phyloP scores from a whole-genome alignment of 2,113 vertebrate genomes.

The Arenaria interpres region DNA sequence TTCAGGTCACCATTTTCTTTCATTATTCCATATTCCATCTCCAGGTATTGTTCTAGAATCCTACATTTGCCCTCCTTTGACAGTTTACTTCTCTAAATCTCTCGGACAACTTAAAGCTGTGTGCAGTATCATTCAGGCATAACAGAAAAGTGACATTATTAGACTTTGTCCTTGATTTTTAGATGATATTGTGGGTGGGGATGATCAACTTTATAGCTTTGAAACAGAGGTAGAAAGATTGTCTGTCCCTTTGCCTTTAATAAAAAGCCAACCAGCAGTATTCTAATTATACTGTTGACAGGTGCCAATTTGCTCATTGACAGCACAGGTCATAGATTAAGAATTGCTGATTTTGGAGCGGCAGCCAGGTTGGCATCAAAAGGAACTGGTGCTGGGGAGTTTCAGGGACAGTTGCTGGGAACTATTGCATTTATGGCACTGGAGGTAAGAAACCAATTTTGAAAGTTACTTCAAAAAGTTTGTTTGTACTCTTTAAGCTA shows the following conservation, averaged over 20 bases:
- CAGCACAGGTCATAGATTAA: slow-evolving; percentile 89
- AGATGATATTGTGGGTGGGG: background rate
- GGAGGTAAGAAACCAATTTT: slow-evolving; percentile 78
- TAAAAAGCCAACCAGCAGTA: background rate
- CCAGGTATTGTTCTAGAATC: background rate
- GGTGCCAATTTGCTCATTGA: slow-evolving; percentile 92
- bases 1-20: background rate
- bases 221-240: background rate
- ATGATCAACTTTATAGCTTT: background rate
- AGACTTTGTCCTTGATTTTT: background rate
- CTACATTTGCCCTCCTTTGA: background rate
- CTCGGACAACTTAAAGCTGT: background rate
- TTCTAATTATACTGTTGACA: slow-evolving; percentile 61
- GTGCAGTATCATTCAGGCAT: background rate
- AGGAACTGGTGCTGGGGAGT: slow-evolving; percentile 90
- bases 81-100: background rate
- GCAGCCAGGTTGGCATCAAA: slow-evolving; percentile 90
- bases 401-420: slow-evolving; percentile 89
- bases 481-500: background rate
- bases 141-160: background rate
- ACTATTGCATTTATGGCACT: slow-evolving; percentile 94
- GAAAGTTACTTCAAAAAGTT: background rate
- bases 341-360: slow-evolving; percentile 90
- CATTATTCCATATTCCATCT: background rate
- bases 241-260: background rate